phyloP scores from a whole-genome alignment of 2,888 invertebrate species.

The Tipula confusa region DNA sequence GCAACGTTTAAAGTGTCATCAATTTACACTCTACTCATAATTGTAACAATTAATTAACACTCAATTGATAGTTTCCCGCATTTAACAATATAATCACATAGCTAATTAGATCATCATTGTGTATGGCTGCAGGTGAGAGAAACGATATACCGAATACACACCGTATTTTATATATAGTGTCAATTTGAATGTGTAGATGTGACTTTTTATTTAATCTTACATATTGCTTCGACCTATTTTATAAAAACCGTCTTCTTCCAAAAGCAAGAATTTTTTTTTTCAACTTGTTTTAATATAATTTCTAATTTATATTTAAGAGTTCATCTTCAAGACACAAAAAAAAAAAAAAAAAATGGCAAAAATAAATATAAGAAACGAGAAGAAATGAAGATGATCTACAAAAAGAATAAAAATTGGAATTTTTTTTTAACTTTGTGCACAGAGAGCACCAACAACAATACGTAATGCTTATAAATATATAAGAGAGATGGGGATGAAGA shows the following conservation, averaged over 20 bases:
- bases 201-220: neutral
- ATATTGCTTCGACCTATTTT: conserved; percentile 12
- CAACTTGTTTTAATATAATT: conserved; percentile 12
- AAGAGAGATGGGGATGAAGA: too few relatives aligned
- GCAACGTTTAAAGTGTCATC: conserved; percentile 6
- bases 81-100: neutral
- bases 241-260: neutral
- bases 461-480: neutral
- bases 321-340: neutral
- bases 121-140: neutral
- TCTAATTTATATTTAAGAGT: conserved; percentile 25
- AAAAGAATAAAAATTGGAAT: conserved; percentile 20
- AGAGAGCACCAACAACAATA: conserved; percentile 20
- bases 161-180: too few relatives aligned
- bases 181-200: neutral
- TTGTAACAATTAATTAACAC: conserved; percentile 20
- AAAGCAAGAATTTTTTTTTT: neutral
- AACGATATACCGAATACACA: neutral
- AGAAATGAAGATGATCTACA: conserved; percentile 29
- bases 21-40: conserved; percentile 7
- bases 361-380: conserved; percentile 20
- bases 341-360: neutral
- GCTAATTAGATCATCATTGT: conserved; percentile 15
- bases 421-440: neutral
- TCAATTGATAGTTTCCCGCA: conserved; percentile 7